Conservation (phyloP, 2,888 invertebrate species). For the Standfussiana lucernea region DNA sequence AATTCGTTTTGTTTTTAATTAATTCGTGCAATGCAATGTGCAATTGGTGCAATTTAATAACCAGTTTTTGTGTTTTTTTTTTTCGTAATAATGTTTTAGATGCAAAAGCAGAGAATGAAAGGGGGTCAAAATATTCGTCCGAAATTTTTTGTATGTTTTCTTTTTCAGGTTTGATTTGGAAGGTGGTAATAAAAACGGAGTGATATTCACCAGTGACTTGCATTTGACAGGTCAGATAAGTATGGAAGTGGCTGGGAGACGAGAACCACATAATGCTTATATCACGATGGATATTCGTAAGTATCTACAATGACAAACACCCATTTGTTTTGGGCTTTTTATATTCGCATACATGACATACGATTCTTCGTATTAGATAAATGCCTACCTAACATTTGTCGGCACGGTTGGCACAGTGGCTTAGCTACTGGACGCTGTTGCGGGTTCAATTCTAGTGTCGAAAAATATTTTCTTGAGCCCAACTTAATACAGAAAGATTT, state of each 20-base stretch:
- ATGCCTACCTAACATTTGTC: not conserved
- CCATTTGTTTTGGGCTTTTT: not conserved
- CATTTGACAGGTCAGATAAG: slow-evolving; percentile 83
- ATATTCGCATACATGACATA: not conserved
- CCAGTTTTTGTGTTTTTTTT: not conserved
- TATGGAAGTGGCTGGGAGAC: slow-evolving; percentile 76
- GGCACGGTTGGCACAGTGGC: not conserved
- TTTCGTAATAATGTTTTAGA: not conserved
- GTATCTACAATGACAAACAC: slow-evolving; percentile 54
- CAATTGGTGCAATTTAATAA: not conserved
- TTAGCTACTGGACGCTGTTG: not conserved
- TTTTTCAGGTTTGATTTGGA: slow-evolving; percentile 79
- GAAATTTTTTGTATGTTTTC: not conserved
- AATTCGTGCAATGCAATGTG: not conserved
- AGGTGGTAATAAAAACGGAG: slow-evolving; percentile 77
- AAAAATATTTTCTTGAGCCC: not conserved
- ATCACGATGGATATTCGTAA: slow-evolving; percentile 87
- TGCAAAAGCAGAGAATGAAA: not conserved
- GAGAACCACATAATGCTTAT: slow-evolving; percentile 76
- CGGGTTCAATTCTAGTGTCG: not conserved
- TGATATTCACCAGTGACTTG: slow-evolving; percentile 81
- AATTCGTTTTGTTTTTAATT: not conserved
- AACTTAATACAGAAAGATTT: not conserved
- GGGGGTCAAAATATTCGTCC: not conserved
- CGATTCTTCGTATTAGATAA: not conserved